Evolutionary conservation across 2,113 vertebrate genomes (phyloP).

Genomic region (Cyanocitta stelleri): DNA sequence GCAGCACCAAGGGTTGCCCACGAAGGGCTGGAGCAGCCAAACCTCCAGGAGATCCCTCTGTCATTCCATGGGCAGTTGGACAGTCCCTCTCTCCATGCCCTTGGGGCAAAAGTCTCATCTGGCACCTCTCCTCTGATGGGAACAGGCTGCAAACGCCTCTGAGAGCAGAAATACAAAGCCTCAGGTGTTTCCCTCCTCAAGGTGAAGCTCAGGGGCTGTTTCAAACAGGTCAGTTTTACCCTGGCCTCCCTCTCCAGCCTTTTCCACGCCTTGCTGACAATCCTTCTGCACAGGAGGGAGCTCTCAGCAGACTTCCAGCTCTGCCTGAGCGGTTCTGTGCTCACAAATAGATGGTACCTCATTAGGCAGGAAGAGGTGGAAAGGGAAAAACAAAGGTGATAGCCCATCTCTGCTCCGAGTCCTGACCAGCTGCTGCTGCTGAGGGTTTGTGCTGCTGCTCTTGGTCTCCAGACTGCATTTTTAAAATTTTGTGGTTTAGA

Average conservation of each 20-base stretch:
- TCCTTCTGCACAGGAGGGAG: rapidly evolving
- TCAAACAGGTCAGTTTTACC: background rate
- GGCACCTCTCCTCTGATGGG: background rate
- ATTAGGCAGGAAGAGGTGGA: background rate
- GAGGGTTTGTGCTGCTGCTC: background rate
- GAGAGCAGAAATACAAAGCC: background rate
- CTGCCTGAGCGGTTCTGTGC: background rate
- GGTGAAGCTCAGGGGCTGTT: background rate
- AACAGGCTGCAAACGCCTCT: background rate
- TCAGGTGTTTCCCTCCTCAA: background rate
- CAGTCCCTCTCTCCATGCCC: rapidly evolving
- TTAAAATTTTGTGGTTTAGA: rapidly evolving
- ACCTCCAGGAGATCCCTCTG: background rate
- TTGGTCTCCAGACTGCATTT: background rate
- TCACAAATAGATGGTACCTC: background rate
- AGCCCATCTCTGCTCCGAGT: background rate
- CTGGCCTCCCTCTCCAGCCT: background rate
- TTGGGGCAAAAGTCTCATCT: rapidly evolving
- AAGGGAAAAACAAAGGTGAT: background rate
- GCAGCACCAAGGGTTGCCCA: background rate
- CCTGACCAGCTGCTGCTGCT: background rate
- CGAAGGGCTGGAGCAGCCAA: rapidly evolving
- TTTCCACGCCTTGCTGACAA: background rate
- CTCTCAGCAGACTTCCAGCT: background rate
- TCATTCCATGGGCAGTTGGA: background rate